Conservation (phyloP, 2,113 vertebrate species). For the Fregetta grallaria region DNA sequence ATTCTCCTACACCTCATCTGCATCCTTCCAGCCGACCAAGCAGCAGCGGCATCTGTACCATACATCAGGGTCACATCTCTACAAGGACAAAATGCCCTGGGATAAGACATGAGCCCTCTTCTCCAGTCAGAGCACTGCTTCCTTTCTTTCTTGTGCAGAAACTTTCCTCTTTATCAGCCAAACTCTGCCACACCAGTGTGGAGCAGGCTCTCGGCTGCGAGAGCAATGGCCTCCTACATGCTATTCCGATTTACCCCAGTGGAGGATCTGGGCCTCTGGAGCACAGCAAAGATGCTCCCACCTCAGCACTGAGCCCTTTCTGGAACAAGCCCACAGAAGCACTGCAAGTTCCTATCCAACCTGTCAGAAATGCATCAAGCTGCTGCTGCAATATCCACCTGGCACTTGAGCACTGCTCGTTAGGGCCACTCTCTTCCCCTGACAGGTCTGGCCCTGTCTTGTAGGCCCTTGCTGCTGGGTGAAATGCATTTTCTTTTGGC, state of each 20-base stretch:
- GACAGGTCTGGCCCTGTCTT: not conserved
- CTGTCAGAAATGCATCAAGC: not conserved
- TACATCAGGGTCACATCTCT: not conserved
- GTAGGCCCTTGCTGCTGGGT: not conserved
- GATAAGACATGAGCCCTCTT: not conserved
- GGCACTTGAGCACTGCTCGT: not conserved
- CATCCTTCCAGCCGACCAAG: not conserved
- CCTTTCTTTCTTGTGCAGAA: not conserved
- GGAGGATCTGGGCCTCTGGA: not conserved
- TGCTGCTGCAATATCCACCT: not conserved
- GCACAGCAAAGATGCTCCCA: not conserved
- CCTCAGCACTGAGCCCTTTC: not conserved
- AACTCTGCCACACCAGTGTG: not conserved
- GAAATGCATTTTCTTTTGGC: not conserved
- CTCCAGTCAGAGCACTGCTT: not conserved
- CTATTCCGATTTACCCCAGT: rapidly evolving
- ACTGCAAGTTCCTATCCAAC: not conserved
- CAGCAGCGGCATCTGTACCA: not conserved
- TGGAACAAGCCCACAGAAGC: not conserved
- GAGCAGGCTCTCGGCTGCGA: rapidly evolving
- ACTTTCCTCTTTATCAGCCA: not conserved
- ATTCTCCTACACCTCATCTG: not conserved
- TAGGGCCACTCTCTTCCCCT: not conserved
- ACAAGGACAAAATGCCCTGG: not conserved
- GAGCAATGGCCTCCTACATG: not conserved